Percentiles rank a stretch among this genome's conserved stretches.
phyloP scores from a whole-genome alignment of 2,113 vertebrate species.

The Daphoenositta chrysoptera region DNA sequence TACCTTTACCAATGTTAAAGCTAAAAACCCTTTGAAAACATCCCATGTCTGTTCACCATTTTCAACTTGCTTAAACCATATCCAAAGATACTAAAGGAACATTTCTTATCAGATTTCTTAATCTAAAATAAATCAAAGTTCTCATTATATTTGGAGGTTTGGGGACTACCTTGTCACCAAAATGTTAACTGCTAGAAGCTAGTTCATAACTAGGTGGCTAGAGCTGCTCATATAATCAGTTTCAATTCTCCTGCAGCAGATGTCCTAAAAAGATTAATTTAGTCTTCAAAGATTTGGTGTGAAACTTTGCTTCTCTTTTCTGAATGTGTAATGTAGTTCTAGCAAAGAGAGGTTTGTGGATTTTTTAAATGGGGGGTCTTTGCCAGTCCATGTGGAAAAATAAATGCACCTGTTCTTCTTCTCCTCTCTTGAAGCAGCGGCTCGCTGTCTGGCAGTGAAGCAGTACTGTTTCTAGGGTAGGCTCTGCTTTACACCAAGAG shows the following conservation, averaged over 20 bases:
- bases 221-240: neutral
- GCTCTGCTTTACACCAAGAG: neutral
- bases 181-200: neutral
- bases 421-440: neutral
- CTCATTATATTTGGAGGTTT: neutral
- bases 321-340: neutral
- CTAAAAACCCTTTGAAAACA: neutral
- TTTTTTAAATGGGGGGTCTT: neutral
- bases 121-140: neutral
- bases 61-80: neutral
- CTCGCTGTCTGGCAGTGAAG: neutral
- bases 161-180: neutral
- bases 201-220: neutral
- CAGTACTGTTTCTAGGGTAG: neutral
- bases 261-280: neutral
- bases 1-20: neutral
- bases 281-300: neutral
- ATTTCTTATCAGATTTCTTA: neutral
- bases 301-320: neutral
- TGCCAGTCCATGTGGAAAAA: neutral
- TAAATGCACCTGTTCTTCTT: neutral
- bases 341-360: neutral
- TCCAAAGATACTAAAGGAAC: neutral
- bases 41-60: neutral
- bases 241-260: neutral